A percentile compares a stretch with the other conserved stretches of the same genome.
Evolutionary conservation across 2,888 invertebrate genomes (phyloP).

Genomic region (Dryobotodes eremita): DNA sequence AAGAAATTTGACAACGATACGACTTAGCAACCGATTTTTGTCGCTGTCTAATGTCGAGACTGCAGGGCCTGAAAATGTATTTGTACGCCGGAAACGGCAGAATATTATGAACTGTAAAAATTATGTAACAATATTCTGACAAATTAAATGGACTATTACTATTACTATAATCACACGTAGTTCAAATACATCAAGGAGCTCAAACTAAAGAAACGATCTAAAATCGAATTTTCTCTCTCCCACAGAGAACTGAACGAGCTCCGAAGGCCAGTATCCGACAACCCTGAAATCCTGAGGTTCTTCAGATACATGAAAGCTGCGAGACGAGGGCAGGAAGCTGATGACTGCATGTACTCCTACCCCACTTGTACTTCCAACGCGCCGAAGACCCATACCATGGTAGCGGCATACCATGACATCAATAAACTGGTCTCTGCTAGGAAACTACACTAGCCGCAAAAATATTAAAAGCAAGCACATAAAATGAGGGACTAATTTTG

Average conservation of each 20-base stretch:
- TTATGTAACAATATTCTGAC: too few species aligned
- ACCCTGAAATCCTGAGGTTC: conserved; percentile 96
- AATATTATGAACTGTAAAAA: too few species aligned
- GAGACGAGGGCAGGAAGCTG: conserved; percentile 95
- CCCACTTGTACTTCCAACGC: conserved; percentile 92
- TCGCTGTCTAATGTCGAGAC: too few species aligned
- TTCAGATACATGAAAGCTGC: conserved; percentile 98
- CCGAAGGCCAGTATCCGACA: conserved; percentile 95
- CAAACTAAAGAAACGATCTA: neutral
- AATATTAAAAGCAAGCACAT: neutral
- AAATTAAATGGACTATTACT: too few species aligned
- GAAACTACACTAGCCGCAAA: conserved; percentile 83
- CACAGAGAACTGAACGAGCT: conserved; percentile 96
- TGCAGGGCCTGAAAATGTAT: too few species aligned
- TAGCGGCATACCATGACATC: conserved; percentile 96
- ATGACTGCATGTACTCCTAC: conserved; percentile 93
- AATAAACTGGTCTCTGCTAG: conserved; percentile 96
- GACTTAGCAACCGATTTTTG: too few species aligned
- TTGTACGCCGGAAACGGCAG: too few species aligned
- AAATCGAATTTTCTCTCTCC: conserved; percentile 49
- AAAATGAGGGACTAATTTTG: neutral
- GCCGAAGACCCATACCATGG: conserved; percentile 94
- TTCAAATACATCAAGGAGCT: neutral
- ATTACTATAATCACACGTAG: too few species aligned
- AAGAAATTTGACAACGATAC: too few species aligned